These are phyloP conservation scores for Electrona antarctica DNA, from an alignment of 2,113 vertebrate genomes.

Conservation along the genomic window DNA sequence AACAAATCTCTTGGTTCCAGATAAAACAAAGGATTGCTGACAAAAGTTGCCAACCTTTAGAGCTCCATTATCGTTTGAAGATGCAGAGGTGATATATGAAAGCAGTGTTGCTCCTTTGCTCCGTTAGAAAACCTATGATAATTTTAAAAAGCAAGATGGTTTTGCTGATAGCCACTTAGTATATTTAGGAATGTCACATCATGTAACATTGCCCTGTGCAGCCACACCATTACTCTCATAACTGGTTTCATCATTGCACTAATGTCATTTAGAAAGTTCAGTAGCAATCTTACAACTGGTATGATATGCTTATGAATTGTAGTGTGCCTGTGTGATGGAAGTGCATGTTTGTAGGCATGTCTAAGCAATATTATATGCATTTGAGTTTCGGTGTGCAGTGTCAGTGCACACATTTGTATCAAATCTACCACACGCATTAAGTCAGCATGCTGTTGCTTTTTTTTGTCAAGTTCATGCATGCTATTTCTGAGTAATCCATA, in stretches of 20 bases:
- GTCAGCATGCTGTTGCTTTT: conserved; percentile 32
- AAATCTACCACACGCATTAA: conserved; percentile 13
- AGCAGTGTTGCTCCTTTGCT: neutral
- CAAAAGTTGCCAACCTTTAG: conserved; percentile 5
- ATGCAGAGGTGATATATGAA: neutral
- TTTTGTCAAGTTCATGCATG: conserved; percentile 57
- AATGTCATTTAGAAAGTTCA: neutral
- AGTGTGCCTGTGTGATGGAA: conserved; percentile 16
- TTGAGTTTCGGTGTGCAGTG: conserved; percentile 1
- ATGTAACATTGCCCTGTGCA: neutral
- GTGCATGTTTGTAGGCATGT: conserved; percentile 9
- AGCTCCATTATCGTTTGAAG: neutral
- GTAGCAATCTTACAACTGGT: neutral
- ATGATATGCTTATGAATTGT: conserved; percentile 21
- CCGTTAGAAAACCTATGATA: neutral
- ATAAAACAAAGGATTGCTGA: conserved; percentile 1
- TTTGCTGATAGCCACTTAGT: neutral
- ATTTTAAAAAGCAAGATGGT: too few relatives aligned
- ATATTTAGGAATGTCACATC: neutral
- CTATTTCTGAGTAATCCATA: conserved; percentile 50
- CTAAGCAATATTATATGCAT: too few relatives aligned
- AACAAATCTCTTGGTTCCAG: neutral
- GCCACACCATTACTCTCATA: neutral
- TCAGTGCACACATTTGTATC: conserved; percentile 22
- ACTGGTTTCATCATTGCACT: neutral